phyloP scores from a whole-genome alignment of 2,888 invertebrate genomes.

The Protonemura montana region DNA sequence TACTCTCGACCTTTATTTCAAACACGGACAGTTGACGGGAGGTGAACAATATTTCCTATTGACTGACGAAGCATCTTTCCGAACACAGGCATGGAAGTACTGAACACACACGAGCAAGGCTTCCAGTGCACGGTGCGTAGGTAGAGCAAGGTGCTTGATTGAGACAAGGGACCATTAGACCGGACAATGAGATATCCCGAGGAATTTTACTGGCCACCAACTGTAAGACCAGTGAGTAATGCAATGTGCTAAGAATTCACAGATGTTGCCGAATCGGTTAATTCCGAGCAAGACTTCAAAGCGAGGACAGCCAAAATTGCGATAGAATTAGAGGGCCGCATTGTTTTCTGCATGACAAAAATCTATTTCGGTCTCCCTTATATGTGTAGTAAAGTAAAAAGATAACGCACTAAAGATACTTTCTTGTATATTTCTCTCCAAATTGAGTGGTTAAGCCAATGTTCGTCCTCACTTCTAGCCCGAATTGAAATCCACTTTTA shows the following conservation, averaged over 20 bases:
- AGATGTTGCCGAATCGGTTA: background rate
- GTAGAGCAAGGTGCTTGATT: constrained; percentile 5
- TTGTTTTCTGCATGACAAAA: no score
- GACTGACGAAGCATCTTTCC: background rate
- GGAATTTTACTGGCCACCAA: background rate
- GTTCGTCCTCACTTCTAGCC: no score
- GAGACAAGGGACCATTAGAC: background rate
- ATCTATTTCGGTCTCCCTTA: no score
- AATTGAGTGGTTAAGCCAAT: no score
- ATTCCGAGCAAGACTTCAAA: background rate
- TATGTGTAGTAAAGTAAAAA: no score
- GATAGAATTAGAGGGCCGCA: background rate
- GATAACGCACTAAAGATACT: no score
- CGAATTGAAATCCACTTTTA: no score
- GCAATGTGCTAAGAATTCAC: background rate
- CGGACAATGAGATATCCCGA: background rate
- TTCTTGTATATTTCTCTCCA: no score
- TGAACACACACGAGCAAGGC: background rate
- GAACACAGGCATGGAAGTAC: background rate
- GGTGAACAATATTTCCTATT: background rate
- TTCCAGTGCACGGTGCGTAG: background rate
- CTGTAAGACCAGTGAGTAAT: background rate
- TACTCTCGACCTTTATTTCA: background rate
- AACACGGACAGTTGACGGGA: background rate
- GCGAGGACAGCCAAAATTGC: background rate